Percentiles rank a stretch among this genome's conserved stretches.
phyloP scores from a whole-genome alignment of 2,888 invertebrate genomes.

The Linnaemya tessellans region DNA sequence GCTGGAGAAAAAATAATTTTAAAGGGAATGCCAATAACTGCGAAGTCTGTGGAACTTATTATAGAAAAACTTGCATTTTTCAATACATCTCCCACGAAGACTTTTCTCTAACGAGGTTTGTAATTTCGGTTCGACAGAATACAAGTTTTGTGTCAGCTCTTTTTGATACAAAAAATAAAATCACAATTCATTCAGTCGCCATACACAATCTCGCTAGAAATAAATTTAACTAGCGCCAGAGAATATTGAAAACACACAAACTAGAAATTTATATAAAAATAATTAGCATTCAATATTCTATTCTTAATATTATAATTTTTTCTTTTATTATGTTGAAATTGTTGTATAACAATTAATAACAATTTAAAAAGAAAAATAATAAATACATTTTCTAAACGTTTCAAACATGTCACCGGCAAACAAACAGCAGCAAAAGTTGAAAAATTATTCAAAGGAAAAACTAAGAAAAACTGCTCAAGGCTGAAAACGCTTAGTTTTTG shows the following conservation, averaged over 20 bases:
- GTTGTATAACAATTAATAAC: constrained; percentile 60
- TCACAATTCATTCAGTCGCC: not conserved
- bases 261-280: constrained; percentile 40
- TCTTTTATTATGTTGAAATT: constrained; percentile 29
- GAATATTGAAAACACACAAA: not conserved
- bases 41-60: too few species aligned
- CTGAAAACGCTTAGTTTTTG: constrained; percentile 19
- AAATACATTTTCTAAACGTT: constrained; percentile 7
- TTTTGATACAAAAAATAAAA: too few species aligned
- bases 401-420: constrained; percentile 23
- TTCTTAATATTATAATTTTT: not conserved
- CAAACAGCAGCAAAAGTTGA: constrained; percentile 16
- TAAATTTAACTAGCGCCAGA: not conserved
- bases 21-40: too few species aligned
- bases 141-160: too few species aligned
- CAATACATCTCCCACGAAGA: too few species aligned
- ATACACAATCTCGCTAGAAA: not conserved
- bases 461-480: constrained; percentile 31
- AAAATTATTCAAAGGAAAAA: constrained; percentile 8
- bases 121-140: too few species aligned
- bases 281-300: constrained; percentile 44
- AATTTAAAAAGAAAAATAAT: constrained; percentile 48
- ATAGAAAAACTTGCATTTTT: too few species aligned
- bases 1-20: too few species aligned
- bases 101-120: too few species aligned